phyloP scores from a whole-genome alignment of 2,113 vertebrate species.

The Oncorhynchus masou region DNA sequence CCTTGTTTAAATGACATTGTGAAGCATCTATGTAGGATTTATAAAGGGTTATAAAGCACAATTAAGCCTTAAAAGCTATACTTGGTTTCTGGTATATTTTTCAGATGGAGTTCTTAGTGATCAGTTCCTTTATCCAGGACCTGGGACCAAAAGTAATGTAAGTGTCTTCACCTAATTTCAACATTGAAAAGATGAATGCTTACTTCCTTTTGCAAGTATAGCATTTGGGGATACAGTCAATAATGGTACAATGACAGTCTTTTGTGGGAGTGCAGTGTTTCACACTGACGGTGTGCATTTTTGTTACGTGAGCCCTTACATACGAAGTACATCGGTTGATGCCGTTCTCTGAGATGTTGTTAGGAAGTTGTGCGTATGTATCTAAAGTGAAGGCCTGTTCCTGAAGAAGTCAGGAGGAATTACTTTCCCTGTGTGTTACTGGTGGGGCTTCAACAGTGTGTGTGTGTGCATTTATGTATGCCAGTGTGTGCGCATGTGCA shows the following conservation, averaged over 20 bases:
- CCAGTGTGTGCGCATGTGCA: too few relatives aligned
- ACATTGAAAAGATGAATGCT: not conserved
- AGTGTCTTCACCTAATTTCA: not conserved
- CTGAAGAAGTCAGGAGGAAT: constrained; percentile 54
- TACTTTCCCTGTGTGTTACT: constrained; percentile 53
- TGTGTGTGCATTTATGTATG: constrained; percentile 10
- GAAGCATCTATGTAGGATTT: not conserved
- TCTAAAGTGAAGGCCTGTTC: constrained; percentile 47
- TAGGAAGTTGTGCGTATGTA: not conserved
- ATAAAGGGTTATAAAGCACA: not conserved
- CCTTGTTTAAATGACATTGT: not conserved
- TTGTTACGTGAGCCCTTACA: not conserved
- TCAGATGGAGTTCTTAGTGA: constrained; percentile 43
- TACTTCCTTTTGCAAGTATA: not conserved
- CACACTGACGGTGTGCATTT: not conserved
- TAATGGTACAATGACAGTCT: not conserved
- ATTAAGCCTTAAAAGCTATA: not conserved
- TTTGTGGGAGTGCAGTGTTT: not conserved
- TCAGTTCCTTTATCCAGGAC: constrained; percentile 50
- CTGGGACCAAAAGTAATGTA: constrained; percentile 53
- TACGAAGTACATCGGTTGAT: not conserved
- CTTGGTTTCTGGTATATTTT: constrained; percentile 17
- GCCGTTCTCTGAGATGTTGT: not conserved
- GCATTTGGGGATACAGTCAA: not conserved
- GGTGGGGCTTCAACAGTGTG: constrained; percentile 53